Conservation (phyloP, 35 echinoderm and acorn worm species). For the Heliocidaris tuberculata region DNA sequence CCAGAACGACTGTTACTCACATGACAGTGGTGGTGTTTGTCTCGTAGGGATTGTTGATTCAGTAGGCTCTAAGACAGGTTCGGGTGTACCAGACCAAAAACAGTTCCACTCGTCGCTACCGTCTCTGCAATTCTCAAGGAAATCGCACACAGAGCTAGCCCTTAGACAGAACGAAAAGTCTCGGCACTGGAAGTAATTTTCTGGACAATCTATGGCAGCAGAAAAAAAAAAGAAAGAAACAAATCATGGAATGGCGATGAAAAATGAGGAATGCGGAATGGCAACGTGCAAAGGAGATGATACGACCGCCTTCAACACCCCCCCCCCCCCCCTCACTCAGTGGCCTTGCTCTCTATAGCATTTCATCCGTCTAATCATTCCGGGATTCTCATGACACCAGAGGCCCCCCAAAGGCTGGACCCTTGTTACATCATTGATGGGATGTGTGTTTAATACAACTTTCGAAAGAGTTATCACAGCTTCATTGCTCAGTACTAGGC, state of each 20-base stretch:
- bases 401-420: too few relatives aligned
- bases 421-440: too few relatives aligned
- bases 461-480: too few relatives aligned
- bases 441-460: too few relatives aligned
- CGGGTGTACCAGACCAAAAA: not conserved
- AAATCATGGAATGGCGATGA: not conserved
- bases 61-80: not conserved
- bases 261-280: too few relatives aligned
- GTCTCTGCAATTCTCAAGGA: not conserved
- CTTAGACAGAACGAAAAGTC: not conserved
- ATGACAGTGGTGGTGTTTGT: not conserved
- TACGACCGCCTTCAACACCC: too few relatives aligned
- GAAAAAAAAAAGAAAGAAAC: not conserved
- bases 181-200: not conserved
- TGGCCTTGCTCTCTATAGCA: too few relatives aligned
- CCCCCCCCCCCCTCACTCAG: too few relatives aligned
- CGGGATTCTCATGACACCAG: too few relatives aligned
- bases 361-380: too few relatives aligned
- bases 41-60: not conserved
- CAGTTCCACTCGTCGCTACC: conserved; percentile 8
- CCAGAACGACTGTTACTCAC: not conserved
- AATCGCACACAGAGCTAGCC: not conserved
- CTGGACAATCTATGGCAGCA: not conserved
- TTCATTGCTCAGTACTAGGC: too few relatives aligned
- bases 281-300: too few relatives aligned